Evolutionary conservation across 2,888 invertebrate species (phyloP), one percentile per base, ranked within the genome.

Genomic region (Griposia aprilina): DNA sequence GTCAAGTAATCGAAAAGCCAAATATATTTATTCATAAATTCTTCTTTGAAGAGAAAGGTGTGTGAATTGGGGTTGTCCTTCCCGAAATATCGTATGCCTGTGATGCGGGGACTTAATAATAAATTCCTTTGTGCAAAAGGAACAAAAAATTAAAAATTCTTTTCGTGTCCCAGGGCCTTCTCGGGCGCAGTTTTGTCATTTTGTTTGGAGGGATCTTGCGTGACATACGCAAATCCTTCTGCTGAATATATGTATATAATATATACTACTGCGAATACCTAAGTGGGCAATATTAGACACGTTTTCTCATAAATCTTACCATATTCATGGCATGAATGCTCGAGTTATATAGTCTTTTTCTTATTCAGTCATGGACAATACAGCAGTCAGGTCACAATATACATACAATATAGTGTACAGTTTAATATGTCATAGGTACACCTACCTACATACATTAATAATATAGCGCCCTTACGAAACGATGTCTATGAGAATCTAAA

Each of bases 131-230:
- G 94, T 94, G 92, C 88, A 92, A 93, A 94, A 94, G 93, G 94
- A 94, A 93, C 93, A 93, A 94, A 94, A 95, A 95, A 95, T 96
- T 95, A 94, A 94, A 36, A 95, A 96, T 96, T 95, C 94, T 92
- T 93, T 92, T 90, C 95, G 90, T 93, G 95, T 94, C 89, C 89
- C 91, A 78, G 82, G 91, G 90, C 90, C 92, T 93, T 91, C 92
- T 92, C 91, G 89, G 87, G 90, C 92, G 93, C 94, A 94, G 93
- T 95, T 94, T 94, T 93, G 94, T 94, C 94, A 94, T 95, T 94
- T 94, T 93, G 92, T 94, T 95, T 91, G 90, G 90, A 91, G 90
- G 93, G 92, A 92, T 93, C 93, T 92, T 90, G 93, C 87, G 92
- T 94, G 93, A 93, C 94, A 93, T 94, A 94, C 92, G 92, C 92